phyloP scores from a whole-genome alignment of 2,888 invertebrate species.

The Dascillus cervinus region DNA sequence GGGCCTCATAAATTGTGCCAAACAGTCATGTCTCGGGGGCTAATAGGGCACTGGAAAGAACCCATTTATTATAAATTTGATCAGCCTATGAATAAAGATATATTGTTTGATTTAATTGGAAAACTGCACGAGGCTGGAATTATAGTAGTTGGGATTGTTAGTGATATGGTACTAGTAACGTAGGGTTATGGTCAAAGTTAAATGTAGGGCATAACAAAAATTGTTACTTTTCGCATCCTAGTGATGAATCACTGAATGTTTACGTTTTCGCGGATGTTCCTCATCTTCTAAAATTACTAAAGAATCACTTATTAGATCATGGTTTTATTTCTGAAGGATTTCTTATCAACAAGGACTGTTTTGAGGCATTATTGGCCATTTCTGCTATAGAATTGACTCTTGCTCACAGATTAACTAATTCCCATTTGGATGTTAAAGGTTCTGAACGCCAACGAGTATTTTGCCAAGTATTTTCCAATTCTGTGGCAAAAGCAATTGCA shows the following conservation, averaged over 20 bases:
- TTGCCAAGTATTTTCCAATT: neutral
- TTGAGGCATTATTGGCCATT: too few relatives aligned
- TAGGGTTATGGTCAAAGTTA: conserved; percentile 14
- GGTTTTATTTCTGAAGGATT: conserved; percentile 2
- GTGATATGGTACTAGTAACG: conserved; percentile 20
- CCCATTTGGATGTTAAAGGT: neutral
- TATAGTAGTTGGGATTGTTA: conserved; percentile 20
- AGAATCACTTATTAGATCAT: conserved; percentile 7
- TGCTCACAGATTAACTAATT: neutral
- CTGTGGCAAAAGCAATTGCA: conserved; percentile 2
- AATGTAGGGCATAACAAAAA: conserved; percentile 15
- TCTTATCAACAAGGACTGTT: neutral
- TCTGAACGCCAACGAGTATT: conserved; percentile 2
- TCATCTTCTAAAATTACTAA: conserved; percentile 7
- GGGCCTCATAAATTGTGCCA: conserved; percentile 21
- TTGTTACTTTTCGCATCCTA: conserved; percentile 15
- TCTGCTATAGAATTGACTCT: too few relatives aligned
- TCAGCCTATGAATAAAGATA: conserved; percentile 19
- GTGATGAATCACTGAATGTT: conserved; percentile 11
- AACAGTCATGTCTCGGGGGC: conserved; percentile 16
- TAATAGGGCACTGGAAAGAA: conserved; percentile 21
- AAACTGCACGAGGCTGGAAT: conserved; percentile 17
- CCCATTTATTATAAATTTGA: conserved; percentile 24
- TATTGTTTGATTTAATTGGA: conserved; percentile 17
- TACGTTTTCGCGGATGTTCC: conserved; percentile 10